Percentiles rank a stretch among this genome's conserved stretches.
phyloP scores from a whole-genome alignment of 2,113 vertebrate genomes.

The Sarotherodon lohbergeri region DNA sequence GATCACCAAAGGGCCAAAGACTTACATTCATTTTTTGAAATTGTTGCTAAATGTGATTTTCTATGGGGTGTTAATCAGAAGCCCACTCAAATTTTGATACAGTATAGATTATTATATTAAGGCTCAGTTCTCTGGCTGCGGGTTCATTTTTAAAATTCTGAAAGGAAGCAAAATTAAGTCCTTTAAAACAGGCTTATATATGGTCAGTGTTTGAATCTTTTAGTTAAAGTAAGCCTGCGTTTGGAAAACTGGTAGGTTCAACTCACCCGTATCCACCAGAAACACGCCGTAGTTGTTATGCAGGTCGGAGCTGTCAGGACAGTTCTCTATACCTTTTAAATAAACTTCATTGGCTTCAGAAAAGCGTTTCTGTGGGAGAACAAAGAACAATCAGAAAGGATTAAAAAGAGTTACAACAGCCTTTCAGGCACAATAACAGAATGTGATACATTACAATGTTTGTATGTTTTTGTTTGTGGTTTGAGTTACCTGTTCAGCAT shows the following conservation, averaged over 20 bases:
- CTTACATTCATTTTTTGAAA: not conserved
- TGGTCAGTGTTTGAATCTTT: not conserved
- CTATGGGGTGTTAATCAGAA: not conserved
- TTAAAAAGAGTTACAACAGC: not conserved
- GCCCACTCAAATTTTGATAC: not conserved
- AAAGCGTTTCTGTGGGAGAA: conserved; percentile 76
- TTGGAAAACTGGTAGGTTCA: not conserved
- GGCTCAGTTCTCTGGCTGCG: not conserved
- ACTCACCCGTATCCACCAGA: conserved; percentile 89
- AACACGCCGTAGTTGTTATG: conserved; percentile 97
- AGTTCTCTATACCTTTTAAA: conserved; percentile 84
- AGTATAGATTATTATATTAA: not conserved
- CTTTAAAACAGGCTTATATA: fast-evolving
- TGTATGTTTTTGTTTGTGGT: not conserved
- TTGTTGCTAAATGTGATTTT: not conserved
- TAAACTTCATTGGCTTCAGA: conserved; percentile 87
- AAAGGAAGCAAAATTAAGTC: not conserved
- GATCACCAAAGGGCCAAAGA: not conserved
- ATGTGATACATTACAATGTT: not conserved
- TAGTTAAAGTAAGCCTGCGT: not conserved
- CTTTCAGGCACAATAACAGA: not conserved
- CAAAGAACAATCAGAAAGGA: not conserved
- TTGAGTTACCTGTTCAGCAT: conserved; percentile 85
- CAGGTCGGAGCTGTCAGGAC: conserved; percentile 90
- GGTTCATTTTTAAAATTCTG: not conserved